These are phyloP conservation scores for Cheilosia pagana DNA, from an alignment of 2,888 invertebrate genomes.

Conservation along the genomic window DNA sequence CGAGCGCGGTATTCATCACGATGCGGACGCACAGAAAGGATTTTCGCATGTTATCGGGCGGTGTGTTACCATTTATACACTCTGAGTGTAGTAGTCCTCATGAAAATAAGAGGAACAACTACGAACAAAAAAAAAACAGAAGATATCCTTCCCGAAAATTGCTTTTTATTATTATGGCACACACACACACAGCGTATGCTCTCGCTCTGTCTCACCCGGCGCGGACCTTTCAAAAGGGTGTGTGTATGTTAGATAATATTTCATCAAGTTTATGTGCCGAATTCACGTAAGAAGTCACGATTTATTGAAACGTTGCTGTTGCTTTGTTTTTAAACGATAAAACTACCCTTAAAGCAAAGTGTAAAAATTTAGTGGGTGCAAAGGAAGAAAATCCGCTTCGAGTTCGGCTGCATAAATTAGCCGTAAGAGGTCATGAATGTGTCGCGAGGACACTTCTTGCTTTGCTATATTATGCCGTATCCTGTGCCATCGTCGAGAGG, in stretches of 20 bases:
- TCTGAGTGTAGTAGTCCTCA: conserved; percentile 37
- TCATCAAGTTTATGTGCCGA: conserved; percentile 72
- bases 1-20: conserved; percentile 64
- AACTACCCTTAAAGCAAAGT: conserved; percentile 38
- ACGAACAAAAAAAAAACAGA: conserved; percentile 35
- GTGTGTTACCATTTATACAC: conserved; percentile 53
- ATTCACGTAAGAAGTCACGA: conserved; percentile 72
- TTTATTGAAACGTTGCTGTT: conserved; percentile 59
- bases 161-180: conserved; percentile 66
- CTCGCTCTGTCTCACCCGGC: background rate
- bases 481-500: conserved; percentile 8
- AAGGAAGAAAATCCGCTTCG: conserved; percentile 23
- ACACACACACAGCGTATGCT: conserved; percentile 49
- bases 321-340: conserved; percentile 1
- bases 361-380: conserved; percentile 29
- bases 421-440: conserved; percentile 55
- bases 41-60: conserved; percentile 72
- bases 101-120: conserved; percentile 51
- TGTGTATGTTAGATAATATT: conserved; percentile 67
- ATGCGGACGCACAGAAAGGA: conserved; percentile 35
- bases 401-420: conserved; percentile 53
- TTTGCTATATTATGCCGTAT: background rate
- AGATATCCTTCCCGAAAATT: conserved; percentile 69
- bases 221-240: conserved; percentile 31
- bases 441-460: conserved; percentile 5